Conservation (phyloP, 37 sponge, comb jelly and placozoan genomes). For the Oopsacas minuta region DNA sequence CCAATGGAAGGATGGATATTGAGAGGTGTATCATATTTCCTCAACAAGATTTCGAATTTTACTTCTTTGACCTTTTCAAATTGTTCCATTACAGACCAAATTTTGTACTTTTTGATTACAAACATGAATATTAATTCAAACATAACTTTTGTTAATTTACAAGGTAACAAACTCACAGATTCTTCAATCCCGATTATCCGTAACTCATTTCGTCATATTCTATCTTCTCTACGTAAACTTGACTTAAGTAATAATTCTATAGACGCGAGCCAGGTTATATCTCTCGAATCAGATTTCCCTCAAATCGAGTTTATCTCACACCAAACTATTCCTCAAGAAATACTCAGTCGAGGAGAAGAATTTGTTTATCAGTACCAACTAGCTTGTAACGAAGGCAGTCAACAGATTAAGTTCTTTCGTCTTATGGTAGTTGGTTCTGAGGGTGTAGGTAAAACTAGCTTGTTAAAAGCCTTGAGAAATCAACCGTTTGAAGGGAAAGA, state of each 20-base stretch:
- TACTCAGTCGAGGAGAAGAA: background rate
- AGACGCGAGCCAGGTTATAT: background rate
- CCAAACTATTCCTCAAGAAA: background rate
- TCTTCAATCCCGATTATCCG: background rate
- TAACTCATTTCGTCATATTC: background rate
- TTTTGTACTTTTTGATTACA: background rate
- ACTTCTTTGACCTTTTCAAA: background rate
- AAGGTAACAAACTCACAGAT: background rate
- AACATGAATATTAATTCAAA: background rate
- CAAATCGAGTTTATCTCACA: background rate
- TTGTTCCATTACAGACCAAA: background rate
- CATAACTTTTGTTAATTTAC: background rate
- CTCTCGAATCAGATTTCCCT: conserved; percentile 1
- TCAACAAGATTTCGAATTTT: background rate
- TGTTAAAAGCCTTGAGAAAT: conserved; percentile 6
- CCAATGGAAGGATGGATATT: conserved; percentile 9
- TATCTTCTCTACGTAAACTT: background rate
- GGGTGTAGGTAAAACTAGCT: background rate
- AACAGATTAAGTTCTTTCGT: background rate
- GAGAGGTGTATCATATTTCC: background rate
- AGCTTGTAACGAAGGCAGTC: conserved; percentile 18
- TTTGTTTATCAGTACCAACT: background rate
- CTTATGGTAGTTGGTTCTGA: conserved; percentile 2
- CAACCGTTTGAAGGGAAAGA: conserved; percentile 12
- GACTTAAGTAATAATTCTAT: conserved; percentile 7